phyloP scores from a whole-genome alignment of 2,113 vertebrate species.

The Geococcyx californianus region DNA sequence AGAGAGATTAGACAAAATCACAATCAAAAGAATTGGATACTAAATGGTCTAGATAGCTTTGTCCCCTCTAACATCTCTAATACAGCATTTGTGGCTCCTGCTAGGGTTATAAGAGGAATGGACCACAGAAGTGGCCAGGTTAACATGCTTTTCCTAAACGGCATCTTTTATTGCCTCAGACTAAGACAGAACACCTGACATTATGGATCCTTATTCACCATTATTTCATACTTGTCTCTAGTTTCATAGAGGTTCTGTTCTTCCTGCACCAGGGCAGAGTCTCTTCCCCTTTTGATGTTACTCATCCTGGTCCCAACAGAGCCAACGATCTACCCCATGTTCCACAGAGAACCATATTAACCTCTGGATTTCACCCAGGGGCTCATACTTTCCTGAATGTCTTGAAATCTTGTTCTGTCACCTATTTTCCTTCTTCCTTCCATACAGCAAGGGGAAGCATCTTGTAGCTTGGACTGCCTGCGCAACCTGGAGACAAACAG shows the following conservation, averaged over 20 bases:
- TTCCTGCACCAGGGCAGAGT: neutral
- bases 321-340: neutral
- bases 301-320: neutral
- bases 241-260: neutral
- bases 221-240: neutral
- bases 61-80: neutral
- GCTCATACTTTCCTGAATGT: neutral
- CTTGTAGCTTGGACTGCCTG: neutral
- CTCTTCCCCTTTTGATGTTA: neutral
- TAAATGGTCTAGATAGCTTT: neutral
- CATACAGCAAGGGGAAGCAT: neutral
- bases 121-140: neutral
- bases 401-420: neutral
- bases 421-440: neutral
- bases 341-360: neutral
- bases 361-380: neutral
- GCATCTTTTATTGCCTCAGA: neutral
- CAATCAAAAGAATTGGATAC: neutral
- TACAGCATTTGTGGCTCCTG: neutral
- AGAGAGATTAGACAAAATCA: neutral
- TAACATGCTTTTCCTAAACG: neutral
- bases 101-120: neutral
- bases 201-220: neutral
- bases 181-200: neutral
- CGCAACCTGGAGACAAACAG: neutral